A percentile compares a stretch with the other conserved stretches of the same genome.
These are phyloP conservation scores for Drosophila rellima DNA, from an alignment of 2,888 invertebrate genomes.

Conservation along the genomic window DNA sequence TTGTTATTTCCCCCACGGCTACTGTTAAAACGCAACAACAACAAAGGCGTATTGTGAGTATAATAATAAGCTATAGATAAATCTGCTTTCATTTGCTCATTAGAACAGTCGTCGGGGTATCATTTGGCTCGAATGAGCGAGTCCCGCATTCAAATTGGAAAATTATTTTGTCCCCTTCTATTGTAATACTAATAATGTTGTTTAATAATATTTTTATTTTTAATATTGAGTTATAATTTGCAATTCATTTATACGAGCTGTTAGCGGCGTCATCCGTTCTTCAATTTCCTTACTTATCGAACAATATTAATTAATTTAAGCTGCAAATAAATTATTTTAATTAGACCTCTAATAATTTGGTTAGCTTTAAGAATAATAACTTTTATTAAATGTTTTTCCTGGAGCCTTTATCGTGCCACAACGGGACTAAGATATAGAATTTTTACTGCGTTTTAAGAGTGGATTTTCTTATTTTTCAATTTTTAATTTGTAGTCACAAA, in stretches of 20 bases:
- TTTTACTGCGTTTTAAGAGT: background rate
- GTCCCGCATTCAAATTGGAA: conserved; percentile 29
- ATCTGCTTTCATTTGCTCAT: conserved; percentile 58
- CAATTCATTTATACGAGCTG: background rate
- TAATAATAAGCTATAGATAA: conserved; percentile 43
- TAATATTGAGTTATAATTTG: conserved; percentile 8
- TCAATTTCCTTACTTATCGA: background rate
- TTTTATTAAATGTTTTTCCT: background rate
- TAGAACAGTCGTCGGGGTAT: conserved; percentile 41
- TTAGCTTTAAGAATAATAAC: background rate
- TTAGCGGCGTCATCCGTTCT: background rate
- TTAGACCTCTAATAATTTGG: background rate
- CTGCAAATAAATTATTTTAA: background rate
- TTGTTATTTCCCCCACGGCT: conserved; percentile 35
- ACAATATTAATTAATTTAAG: background rate
- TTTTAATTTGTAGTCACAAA: background rate
- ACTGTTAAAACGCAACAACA: conserved; percentile 31
- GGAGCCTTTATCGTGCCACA: background rate
- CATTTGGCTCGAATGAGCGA: conserved; percentile 27
- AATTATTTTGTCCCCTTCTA: conserved; percentile 8
- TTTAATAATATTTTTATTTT: conserved; percentile 11
- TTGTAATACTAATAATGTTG: conserved; percentile 14
- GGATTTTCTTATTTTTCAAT: background rate
- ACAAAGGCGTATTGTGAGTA: conserved; percentile 11
- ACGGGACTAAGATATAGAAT: background rate